Base-by-base conservation (phyloP, 2,888 invertebrate genomes). In the Adelognathus sp. region DNA sequence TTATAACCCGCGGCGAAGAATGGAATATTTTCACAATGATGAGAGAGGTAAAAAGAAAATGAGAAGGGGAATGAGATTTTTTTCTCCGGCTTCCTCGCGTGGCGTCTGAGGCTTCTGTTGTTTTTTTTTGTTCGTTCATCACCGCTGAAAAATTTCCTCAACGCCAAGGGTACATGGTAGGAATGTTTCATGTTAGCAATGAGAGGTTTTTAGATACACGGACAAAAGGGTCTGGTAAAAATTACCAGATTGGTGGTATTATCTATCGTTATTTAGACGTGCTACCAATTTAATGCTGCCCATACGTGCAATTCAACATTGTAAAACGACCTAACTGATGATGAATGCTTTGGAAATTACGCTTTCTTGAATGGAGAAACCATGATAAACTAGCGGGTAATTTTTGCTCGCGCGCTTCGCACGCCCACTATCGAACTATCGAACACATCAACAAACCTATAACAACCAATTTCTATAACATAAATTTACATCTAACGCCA, bases 1-100 rank as follows among this genome's bases (percentile, higher is more conserved):
- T 78, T 66, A 58, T 69, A 73, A 66, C 63, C 44, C 52, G 46
- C 9, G 33, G 16, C 27, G n/a, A n/a, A 36, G 29, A 72, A 72
- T 58, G 58, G 27, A 36, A 36, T 41, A 39, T 77, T 72, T 67
- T 6, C 18, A 6, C 21, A 14, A 7, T 1, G 41, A 56, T 31
- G 33, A 60, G n/a, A 58, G 58, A 52, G 14, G 14, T 18, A 31
- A 31, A 71, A 16, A 29, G 1, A 11, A 54, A 27, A 41, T 29
- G 36, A 18, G 3, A 16, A 24, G 14, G 27, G 18, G 27, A 27
- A 46, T 66, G 46, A 58, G 18, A 66, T 61, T 66, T 71, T 72
- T 58, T 71, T n/a, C 33, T 72, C 60, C 33, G 46, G 21, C 50
- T 71, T 66, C 14, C 24, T 29, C 46, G 58, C 36, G 41, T 14